Evolutionary conservation across 2,797 vertebrate genomes (phyloP).

Genomic region (Eulemur mongoz): DNA sequence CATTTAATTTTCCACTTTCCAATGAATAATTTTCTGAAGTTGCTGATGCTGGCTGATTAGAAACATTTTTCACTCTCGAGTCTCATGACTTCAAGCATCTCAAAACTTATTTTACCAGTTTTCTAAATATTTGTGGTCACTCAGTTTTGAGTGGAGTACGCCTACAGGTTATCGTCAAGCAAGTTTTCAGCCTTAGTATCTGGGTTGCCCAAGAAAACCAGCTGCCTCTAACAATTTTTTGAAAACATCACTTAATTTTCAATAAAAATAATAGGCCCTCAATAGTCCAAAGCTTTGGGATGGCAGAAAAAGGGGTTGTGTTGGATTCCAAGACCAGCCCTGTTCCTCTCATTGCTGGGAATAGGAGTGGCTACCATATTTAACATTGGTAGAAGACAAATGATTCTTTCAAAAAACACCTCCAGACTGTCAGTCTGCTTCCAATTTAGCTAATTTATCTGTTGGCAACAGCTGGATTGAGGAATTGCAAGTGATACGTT

Average conservation of each 20-base stretch:
- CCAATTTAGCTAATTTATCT: neutral
- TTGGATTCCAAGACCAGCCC: neutral
- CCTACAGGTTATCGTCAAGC: neutral
- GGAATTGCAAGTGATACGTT: neutral
- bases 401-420: neutral
- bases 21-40: neutral
- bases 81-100: neutral
- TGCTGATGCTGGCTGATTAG: neutral
- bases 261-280: neutral
- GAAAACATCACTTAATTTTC: neutral
- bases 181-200: neutral
- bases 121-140: neutral
- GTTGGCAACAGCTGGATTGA: neutral
- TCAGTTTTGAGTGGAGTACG: neutral
- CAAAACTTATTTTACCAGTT: neutral
- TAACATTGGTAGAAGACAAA: neutral
- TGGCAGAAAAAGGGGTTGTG: neutral
- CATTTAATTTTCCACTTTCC: neutral
- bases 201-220: neutral
- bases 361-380: fast-evolving
- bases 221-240: neutral
- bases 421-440: neutral
- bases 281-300: neutral
- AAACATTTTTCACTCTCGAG: neutral
- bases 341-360: neutral